Conservation (phyloP, 2,797 vertebrate species). For the Cetoscarus ocellatus region DNA sequence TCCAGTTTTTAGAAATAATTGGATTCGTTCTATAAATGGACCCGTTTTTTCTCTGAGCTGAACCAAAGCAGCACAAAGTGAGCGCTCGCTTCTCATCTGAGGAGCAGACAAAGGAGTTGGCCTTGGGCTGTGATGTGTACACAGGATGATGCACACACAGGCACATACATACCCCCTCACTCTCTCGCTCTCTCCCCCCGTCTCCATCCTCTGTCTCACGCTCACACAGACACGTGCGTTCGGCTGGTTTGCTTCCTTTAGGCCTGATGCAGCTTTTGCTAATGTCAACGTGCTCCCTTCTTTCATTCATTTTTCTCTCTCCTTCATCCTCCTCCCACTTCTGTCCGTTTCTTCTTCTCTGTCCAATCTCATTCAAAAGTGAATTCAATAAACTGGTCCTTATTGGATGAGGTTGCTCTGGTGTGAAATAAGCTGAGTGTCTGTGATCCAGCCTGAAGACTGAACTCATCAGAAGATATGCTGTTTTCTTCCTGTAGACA, state of each 20-base stretch:
- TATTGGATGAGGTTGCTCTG: constrained; percentile 64
- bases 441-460: constrained; percentile 53
- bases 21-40: constrained; percentile 62
- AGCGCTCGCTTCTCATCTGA: constrained; percentile 61
- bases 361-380: constrained; percentile 51
- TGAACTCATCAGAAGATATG: constrained; percentile 41
- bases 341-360: constrained; percentile 17
- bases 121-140: constrained; percentile 55
- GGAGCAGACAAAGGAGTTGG: constrained; percentile 54
- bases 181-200: not conserved
- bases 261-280: constrained; percentile 33
- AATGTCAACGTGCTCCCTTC: constrained; percentile 40
- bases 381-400: constrained; percentile 60
- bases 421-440: constrained; percentile 44
- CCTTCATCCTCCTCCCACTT: constrained; percentile 13
- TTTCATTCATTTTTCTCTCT: constrained; percentile 51
- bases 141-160: constrained; percentile 24
- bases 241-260: constrained; percentile 29
- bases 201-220: not conserved
- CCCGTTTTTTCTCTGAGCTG: constrained; percentile 50
- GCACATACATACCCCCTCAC: constrained; percentile 6
- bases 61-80: constrained; percentile 41
- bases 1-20: constrained; percentile 66
- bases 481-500: constrained; percentile 34
- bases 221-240: not conserved